phyloP scores from a whole-genome alignment of 2,888 invertebrate species.

The Proisotoma minuta region DNA sequence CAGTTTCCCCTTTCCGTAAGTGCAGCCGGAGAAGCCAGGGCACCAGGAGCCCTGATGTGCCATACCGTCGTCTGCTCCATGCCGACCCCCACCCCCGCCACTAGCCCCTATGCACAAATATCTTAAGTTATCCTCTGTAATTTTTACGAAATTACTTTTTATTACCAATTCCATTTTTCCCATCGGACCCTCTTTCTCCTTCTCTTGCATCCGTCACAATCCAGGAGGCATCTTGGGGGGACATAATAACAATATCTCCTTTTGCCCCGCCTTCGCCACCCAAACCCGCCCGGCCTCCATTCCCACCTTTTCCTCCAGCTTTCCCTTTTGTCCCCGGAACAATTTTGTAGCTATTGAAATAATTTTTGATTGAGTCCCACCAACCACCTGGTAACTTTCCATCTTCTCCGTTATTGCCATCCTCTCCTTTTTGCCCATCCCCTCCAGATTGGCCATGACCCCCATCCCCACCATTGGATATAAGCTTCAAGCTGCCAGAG shows the following conservation, averaged over 20 bases:
- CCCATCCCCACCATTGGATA: neutral
- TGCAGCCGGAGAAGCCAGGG: neutral
- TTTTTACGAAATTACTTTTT: no score
- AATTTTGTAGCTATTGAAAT: neutral
- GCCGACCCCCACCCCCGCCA: neutral
- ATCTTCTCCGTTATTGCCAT: neutral
- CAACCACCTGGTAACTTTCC: neutral
- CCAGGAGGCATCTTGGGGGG: neutral
- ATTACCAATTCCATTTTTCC: neutral
- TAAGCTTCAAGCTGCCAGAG: no score
- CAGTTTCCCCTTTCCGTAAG: neutral
- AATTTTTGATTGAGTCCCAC: neutral
- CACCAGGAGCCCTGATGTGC: neutral
- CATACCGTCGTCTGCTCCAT: neutral
- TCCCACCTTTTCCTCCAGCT: neutral
- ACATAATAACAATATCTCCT: neutral
- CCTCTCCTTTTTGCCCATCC: neutral
- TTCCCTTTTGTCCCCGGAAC: neutral
- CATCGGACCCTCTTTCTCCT: neutral
- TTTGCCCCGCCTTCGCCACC: neutral
- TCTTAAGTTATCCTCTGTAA: no score
- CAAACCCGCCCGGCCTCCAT: neutral
- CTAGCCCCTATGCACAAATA: no score
- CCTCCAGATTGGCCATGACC: conserved; percentile 1
- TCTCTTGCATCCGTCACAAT: neutral